Conservation (phyloP, 2,888 invertebrate genomes). For the Limnephilus auricula region DNA sequence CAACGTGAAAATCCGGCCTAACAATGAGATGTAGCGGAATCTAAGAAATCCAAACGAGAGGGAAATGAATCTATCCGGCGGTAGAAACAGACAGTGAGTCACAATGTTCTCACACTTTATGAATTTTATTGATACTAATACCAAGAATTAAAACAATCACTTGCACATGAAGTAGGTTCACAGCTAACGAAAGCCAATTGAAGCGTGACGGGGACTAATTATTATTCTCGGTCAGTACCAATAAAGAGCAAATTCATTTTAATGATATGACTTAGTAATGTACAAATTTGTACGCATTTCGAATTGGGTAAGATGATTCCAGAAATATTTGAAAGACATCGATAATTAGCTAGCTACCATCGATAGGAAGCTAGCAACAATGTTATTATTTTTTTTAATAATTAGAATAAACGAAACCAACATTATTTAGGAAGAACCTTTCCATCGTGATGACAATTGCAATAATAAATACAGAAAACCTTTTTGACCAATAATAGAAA, state of each 20-base stretch:
- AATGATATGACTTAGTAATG: background rate
- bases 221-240: background rate
- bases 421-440: too few relatives aligned
- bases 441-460: background rate
- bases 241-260: background rate
- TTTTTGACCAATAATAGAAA: background rate
- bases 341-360: too few relatives aligned
- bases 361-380: background rate
- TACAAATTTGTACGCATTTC: background rate
- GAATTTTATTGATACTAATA: background rate
- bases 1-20: background rate
- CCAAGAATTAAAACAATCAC: background rate
- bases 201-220: background rate
- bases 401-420: too few relatives aligned
- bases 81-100: slow-evolving; percentile 17
- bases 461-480: background rate
- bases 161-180: background rate
- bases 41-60: slow-evolving; percentile 26
- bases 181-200: background rate
- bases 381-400: too few relatives aligned
- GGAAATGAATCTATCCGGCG: slow-evolving; percentile 27
- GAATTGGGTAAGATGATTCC: background rate
- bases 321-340: background rate
- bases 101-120: background rate
- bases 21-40: background rate